Base-by-base conservation (phyloP, 1,140 invertebrate genomes). In the Calephelis virginiensis region DNA sequence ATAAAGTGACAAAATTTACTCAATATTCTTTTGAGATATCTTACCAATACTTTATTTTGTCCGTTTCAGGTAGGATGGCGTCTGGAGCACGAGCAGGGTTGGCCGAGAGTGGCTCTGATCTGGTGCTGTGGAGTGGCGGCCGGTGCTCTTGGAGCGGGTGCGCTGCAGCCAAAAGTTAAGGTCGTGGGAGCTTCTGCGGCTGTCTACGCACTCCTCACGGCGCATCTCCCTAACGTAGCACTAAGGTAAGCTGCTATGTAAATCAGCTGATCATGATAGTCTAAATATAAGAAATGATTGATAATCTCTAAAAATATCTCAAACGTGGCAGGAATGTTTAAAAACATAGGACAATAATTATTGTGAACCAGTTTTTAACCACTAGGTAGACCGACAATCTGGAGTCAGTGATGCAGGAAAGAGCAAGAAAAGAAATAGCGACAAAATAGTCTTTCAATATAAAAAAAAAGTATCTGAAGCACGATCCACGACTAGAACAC, bases 141-240 rank as follows among this genome's bases (percentile, higher is more conserved):
- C 47, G 95, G 96, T 60, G 95, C 95, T 1, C 86, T 97, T 48
- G 95, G 96, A 46, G 95, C 96, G 8, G 96, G 96, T 8, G 93
- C 96, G 69, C 89, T 96, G 73, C 96, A 98, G 88, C 96, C 96
- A 0, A 87, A 92, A 76, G 93, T 96, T 53, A 94, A 92, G 72
- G 92, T 99, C 64, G 95, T 97, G 59, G 98, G 98, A 13, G 96
- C 98, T 56, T 98, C 97, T 60, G 98, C 96, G 11, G 98, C 97
- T n/a, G 97, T 98, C 63, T 99, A 99, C 91, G 96, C 97, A 40
- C 90, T 99, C 49, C 94, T 99, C 56, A 95, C 97, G 47, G 98
- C 97, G 71, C 97, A 99, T 86, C 91, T 98, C 61, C 95, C 98
- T 28, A 97, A 97, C 90, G 93, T 98, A 63, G 94, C 97, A 82